A percentile compares a stretch with the other conserved stretches of the same genome.
phyloP scores from a whole-genome alignment of 2,113 vertebrate genomes.

The Felis chaus region DNA sequence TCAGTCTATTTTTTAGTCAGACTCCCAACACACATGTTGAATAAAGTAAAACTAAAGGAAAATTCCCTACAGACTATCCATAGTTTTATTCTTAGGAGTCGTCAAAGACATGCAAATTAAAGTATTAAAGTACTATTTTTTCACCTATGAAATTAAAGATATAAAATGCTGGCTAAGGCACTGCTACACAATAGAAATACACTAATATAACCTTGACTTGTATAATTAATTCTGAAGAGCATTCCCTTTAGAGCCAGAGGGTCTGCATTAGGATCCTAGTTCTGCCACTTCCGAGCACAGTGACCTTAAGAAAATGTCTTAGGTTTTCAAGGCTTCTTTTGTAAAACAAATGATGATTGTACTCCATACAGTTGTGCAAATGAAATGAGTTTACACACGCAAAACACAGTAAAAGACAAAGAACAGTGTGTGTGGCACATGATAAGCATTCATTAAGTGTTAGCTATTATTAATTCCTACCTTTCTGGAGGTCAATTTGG shows the following conservation, averaged over 20 bases:
- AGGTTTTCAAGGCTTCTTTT: not conserved
- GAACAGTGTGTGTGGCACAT: not conserved
- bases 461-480: slow-evolving; percentile 30
- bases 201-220: not conserved
- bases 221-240: slow-evolving; percentile 34
- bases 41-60: slow-evolving; percentile 23
- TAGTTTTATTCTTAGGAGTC: slow-evolving; percentile 9
- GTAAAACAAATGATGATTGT: not conserved
- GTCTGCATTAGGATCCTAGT: not conserved
- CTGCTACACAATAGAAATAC: not conserved
- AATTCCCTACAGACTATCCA: not conserved
- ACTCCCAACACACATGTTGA: not conserved
- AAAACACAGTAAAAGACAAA: not conserved
- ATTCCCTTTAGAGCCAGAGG: not conserved
- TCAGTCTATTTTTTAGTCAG: not conserved
- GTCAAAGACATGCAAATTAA: slow-evolving; percentile 28
- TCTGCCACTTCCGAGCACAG: slow-evolving; percentile 23
- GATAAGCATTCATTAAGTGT: not conserved
- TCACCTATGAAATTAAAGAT: slow-evolving; percentile 27
- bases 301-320: slow-evolving; percentile 26
- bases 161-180: not conserved
- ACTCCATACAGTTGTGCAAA: not conserved
- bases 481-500: not conserved
- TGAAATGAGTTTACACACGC: slow-evolving; percentile 28
- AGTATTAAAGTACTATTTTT: not conserved